Evolutionary conservation across 2,797 vertebrate genomes (phyloP).

Genomic region (Myotis planiceps): DNA sequence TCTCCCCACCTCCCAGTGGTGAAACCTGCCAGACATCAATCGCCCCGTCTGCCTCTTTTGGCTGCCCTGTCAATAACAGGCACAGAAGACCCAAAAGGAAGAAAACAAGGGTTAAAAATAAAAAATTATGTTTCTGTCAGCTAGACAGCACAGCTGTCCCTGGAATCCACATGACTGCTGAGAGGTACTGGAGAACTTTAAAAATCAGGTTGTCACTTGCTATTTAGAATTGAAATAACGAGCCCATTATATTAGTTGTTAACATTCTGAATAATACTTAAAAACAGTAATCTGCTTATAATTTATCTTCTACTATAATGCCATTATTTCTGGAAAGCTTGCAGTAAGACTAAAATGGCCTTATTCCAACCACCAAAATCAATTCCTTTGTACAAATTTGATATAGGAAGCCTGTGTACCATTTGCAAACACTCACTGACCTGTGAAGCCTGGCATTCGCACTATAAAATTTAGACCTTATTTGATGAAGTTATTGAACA

Average conservation of each 20-base stretch:
- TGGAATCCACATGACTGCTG: slow-evolving; percentile 55
- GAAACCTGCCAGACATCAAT: slow-evolving; percentile 74
- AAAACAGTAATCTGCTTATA: slow-evolving; percentile 85
- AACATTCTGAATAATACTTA: slow-evolving; percentile 84
- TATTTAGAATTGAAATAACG: slow-evolving; percentile 79
- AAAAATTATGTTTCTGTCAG: slow-evolving; percentile 75
- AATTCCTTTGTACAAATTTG: slow-evolving; percentile 86
- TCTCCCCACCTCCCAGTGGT: slow-evolving; percentile 51
- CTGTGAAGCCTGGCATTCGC: slow-evolving; percentile 85
- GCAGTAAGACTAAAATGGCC: slow-evolving; percentile 78
- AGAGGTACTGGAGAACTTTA: slow-evolving; percentile 76
- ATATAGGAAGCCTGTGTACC: slow-evolving; percentile 81
- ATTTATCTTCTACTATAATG: slow-evolving; percentile 83
- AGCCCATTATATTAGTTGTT: slow-evolving; percentile 80
- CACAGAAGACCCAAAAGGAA: slow-evolving; percentile 73
- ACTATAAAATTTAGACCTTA: slow-evolving; percentile 82
- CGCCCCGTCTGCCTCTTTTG: slow-evolving; percentile 66
- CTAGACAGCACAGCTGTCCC: slow-evolving; percentile 67
- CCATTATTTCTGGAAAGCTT: slow-evolving; percentile 84
- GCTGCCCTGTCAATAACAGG: slow-evolving; percentile 71
- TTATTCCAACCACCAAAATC: slow-evolving; percentile 86
- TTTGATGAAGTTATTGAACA: slow-evolving; percentile 86
- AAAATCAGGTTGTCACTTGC: slow-evolving; percentile 81
- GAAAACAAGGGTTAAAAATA: slow-evolving; percentile 71
- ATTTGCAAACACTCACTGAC: slow-evolving; percentile 84